Conservation (phyloP, 2,888 invertebrate species). For the Drepana falcataria region DNA sequence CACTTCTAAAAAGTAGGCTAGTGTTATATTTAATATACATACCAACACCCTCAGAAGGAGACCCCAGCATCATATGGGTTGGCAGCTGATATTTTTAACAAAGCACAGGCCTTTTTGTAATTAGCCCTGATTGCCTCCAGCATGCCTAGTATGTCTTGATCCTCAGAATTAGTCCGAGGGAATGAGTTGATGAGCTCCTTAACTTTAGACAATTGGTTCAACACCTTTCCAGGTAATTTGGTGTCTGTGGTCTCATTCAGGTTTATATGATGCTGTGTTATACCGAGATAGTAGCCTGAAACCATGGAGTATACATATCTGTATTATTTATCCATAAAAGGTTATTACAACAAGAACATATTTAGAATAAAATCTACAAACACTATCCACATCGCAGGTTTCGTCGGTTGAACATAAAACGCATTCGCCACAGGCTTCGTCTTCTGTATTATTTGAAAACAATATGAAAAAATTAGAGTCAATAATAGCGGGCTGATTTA, state of each 20-base stretch:
- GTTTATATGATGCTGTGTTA: constrained; percentile 71
- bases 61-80: constrained; percentile 79
- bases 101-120: constrained; percentile 83
- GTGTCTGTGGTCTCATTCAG: constrained; percentile 32
- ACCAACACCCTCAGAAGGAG: constrained; percentile 72
- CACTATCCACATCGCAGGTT: too few relatives aligned
- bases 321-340: neutral
- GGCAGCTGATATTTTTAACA: constrained; percentile 79
- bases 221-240: constrained; percentile 74
- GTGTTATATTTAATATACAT: constrained; percentile 2
- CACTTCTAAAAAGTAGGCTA: too few relatives aligned
- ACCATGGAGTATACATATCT: constrained; percentile 8
- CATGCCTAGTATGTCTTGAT: constrained; percentile 81
- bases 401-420: too few relatives aligned
- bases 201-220: constrained; percentile 75
- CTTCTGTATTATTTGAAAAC: too few relatives aligned
- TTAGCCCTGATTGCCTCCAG: constrained; percentile 82
- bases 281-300: constrained; percentile 83
- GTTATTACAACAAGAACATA: too few relatives aligned
- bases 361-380: too few relatives aligned
- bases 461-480: too few relatives aligned
- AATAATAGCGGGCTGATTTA: too few relatives aligned
- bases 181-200: constrained; percentile 80
- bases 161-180: constrained; percentile 81
- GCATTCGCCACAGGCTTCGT: too few relatives aligned